Conservation (phyloP, 2,113 vertebrate species). For the Ictalurus punctatus region DNA sequence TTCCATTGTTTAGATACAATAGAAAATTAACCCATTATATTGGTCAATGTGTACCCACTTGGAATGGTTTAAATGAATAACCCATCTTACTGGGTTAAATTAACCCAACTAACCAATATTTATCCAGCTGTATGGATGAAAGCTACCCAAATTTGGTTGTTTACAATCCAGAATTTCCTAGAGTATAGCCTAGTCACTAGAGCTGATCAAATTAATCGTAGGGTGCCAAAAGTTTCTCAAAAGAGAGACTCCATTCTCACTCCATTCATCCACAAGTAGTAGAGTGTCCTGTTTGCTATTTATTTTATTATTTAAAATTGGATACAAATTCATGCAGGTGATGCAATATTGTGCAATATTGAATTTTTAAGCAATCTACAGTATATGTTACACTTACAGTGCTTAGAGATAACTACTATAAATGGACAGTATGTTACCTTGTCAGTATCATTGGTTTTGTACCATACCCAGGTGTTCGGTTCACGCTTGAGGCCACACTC, state of each 20-base stretch:
- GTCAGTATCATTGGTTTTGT: slow-evolving; percentile 63
- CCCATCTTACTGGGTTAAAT: neutral
- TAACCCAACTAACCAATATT: neutral
- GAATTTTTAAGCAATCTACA: neutral
- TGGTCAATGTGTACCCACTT: neutral
- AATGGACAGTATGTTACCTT: slow-evolving; percentile 58
- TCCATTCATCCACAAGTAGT: neutral
- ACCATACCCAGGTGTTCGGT: slow-evolving; percentile 70
- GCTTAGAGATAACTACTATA: neutral
- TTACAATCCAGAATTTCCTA: neutral
- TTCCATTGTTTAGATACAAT: neutral
- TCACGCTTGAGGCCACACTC: slow-evolving; percentile 60
- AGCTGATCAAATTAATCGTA: neutral
- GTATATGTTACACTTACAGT: neutral
- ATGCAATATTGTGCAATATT: neutral
- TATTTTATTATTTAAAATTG: neutral
- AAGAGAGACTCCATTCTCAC: neutral
- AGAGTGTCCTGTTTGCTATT: neutral
- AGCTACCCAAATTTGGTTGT: neutral
- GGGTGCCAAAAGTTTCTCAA: neutral
- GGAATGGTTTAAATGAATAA: neutral
- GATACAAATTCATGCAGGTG: neutral
- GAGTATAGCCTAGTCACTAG: neutral
- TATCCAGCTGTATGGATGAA: neutral
- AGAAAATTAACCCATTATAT: neutral